Conservation (phyloP, 2,113 vertebrate species). For the Melanocharis versteri region DNA sequence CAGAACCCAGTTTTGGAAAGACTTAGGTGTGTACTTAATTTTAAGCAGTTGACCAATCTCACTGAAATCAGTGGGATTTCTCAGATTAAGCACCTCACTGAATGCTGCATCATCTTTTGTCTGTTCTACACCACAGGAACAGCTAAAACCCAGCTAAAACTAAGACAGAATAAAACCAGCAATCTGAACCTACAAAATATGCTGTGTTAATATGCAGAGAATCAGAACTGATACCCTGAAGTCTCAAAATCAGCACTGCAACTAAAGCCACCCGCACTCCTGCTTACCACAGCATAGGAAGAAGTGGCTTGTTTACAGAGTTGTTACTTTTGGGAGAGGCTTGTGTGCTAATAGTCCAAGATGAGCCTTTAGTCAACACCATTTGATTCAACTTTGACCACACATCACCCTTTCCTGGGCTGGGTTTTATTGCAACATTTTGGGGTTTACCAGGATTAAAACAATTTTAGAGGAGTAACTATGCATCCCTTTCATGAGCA, state of each 20-base stretch:
- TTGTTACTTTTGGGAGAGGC: neutral
- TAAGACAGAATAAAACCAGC: neutral
- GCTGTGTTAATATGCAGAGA: neutral
- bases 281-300: neutral
- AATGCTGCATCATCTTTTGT: neutral
- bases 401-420: slow-evolving; percentile 1
- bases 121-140: neutral
- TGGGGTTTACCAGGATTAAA: neutral
- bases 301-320: neutral
- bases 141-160: neutral
- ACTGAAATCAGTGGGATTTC: neutral
- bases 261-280: neutral
- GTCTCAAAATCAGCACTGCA: neutral
- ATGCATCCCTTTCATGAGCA: neutral
- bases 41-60: neutral
- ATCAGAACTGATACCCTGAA: neutral
- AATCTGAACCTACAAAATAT: neutral
- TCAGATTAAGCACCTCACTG: neutral
- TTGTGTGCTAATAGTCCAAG: neutral
- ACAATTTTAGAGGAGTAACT: neutral
- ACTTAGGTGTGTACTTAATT: neutral
- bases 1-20: neutral
- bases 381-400: neutral
- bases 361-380: neutral
- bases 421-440: slow-evolving; percentile 30